phyloP scores from a whole-genome alignment of 2,113 vertebrate genomes.

The Petrocephalus microphthalmus region DNA sequence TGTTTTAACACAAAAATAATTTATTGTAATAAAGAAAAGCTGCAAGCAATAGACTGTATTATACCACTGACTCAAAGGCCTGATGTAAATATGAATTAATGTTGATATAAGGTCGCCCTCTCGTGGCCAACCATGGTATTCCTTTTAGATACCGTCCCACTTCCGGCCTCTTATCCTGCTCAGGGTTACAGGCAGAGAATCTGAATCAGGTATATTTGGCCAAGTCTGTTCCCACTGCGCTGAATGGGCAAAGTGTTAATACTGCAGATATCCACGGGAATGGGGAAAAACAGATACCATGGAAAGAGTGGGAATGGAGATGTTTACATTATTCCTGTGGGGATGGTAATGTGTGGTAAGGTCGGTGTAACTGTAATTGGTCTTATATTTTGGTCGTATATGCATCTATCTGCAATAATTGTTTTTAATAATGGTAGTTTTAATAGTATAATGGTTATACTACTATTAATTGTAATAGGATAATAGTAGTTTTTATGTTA shows the following conservation, averaged over 20 bases:
- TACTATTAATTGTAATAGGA: no score
- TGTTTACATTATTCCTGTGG: background rate
- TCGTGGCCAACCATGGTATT: background rate
- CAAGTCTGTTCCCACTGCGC: no score
- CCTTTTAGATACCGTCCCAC: background rate
- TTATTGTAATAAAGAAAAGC: no score
- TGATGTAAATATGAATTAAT: background rate
- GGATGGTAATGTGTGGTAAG: background rate
- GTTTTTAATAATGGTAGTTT: no score
- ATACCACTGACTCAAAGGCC: no score
- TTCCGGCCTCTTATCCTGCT: background rate
- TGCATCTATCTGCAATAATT: background rate
- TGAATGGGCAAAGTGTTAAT: no score
- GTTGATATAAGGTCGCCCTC: background rate
- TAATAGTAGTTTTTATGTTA: background rate
- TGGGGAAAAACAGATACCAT: background rate
- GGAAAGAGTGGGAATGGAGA: background rate
- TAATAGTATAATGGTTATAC: no score
- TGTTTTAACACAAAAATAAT: no score
- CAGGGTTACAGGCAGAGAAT: no score
- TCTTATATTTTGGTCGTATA: no score
- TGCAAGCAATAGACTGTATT: no score
- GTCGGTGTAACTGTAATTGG: background rate
- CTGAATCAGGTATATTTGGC: no score
- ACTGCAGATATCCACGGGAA: background rate